Evolutionary conservation across 2,888 invertebrate genomes (phyloP), one percentile per base, ranked within the genome.

Genomic region (Epinotia demarniana): DNA sequence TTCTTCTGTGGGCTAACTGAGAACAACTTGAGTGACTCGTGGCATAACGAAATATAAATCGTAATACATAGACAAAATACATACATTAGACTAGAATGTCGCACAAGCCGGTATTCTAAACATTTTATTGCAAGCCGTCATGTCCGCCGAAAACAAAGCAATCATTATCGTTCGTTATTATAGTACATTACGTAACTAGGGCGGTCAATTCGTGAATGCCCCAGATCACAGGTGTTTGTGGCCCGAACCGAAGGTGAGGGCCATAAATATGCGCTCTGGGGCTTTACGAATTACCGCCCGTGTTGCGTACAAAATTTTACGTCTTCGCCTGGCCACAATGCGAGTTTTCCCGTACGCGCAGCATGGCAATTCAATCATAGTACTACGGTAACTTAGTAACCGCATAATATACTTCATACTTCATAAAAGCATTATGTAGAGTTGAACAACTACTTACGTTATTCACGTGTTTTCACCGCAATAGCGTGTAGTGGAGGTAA

Each of bases 381-480:
- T 46, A 46, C 11, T 11, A 12, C 46, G 12, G 12, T 3, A 46
- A 12, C 12, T 12, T 46, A 46, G 13, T 49, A 49, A 49, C 46
- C 16, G 46, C 46, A 49, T 49, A 49, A 23, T 13, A 49, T 13
- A 49, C 33, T 6, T 33, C 4, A 49, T 49, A 6, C 3, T 49
- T 49, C 49, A 13, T 49, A 16, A 5, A 53, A 53, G 6, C n/a
- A n/a, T n/a, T 53, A 53, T n/a, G n/a, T n/a, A n/a, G n/a, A 53
- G 5, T 16, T 16, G 49, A 49, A 16, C 0, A 49, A 49, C n/a
- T 16, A 16, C 16, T 49, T 13, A 53, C n/a, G 53, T 9, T 12
- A 49, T n/a, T 64, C 49, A 23, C 27, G 49, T 69, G 60, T 43
- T 69, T 69, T 58, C 58, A 46, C 58, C 2, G 33, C 49, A 49